Evolutionary conservation across 2,888 invertebrate genomes (phyloP).

Genomic region (Agrochola circellaris): DNA sequence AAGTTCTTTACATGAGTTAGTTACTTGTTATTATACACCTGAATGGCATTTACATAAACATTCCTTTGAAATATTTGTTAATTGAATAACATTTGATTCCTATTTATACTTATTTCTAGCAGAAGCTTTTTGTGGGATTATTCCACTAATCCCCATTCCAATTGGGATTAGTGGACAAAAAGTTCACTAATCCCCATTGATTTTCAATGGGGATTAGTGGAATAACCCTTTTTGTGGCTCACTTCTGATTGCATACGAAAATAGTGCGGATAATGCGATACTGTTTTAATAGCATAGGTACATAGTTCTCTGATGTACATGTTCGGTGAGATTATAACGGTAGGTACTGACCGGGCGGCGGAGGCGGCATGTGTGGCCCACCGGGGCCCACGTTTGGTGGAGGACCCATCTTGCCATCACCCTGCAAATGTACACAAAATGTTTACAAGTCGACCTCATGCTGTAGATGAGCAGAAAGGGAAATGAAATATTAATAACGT

Average conservation of each 20-base stretch:
- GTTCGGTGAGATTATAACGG: background rate
- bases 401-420: slow-evolving; percentile 74
- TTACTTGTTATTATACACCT: background rate
- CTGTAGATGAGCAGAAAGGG: too few species aligned
- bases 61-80: background rate
- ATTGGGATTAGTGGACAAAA: too few species aligned
- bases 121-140: too few species aligned
- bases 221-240: too few species aligned
- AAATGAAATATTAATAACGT: too few species aligned
- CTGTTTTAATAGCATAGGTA: too few species aligned
- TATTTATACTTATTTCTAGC: too few species aligned
- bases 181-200: too few species aligned
- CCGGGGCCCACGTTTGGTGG: slow-evolving; percentile 67
- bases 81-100: background rate
- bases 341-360: slow-evolving; percentile 77
- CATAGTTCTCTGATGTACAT: background rate
- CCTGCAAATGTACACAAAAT: slow-evolving; percentile 64
- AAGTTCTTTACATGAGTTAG: background rate
- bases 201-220: too few species aligned
- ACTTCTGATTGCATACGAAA: background rate
- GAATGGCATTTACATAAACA: background rate
- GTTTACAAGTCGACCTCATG: too few species aligned
- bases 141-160: too few species aligned
- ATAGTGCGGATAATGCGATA: background rate
- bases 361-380: slow-evolving; percentile 76